Evolutionary conservation across 2,797 vertebrate genomes (phyloP).

Genomic region (Smutsia gigantea): DNA sequence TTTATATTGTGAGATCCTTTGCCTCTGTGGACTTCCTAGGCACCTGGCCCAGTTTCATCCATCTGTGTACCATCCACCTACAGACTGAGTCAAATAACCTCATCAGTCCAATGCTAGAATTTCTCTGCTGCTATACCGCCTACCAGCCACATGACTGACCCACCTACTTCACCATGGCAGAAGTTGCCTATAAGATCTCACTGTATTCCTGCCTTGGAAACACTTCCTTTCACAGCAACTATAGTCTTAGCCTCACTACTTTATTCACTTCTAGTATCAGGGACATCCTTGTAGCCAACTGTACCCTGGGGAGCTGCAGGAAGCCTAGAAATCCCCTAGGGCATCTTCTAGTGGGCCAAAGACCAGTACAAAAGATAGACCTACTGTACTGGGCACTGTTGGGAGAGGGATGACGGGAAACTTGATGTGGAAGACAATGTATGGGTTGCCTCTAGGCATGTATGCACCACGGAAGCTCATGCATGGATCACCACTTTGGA

Average conservation of each 20-base stretch:
- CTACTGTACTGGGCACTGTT: neutral
- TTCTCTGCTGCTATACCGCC: neutral
- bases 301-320: neutral
- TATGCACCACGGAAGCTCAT: neutral
- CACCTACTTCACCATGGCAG: conserved; percentile 22
- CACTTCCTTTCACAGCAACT: conserved; percentile 1
- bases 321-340: neutral
- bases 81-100: conserved; percentile 40
- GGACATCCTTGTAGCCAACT: neutral
- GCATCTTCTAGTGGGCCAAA: neutral
- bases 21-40: neutral
- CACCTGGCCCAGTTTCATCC: conserved; percentile 12
- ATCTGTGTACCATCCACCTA: conserved; percentile 40
- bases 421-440: neutral
- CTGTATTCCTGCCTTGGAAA: conserved; percentile 11
- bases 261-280: neutral
- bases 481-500: neutral
- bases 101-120: conserved; percentile 34
- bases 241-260: neutral
- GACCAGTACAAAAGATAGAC: neutral
- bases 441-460: neutral
- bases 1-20: conserved; percentile 43
- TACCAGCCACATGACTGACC: conserved; percentile 43
- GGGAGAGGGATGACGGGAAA: neutral
- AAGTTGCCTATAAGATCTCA: conserved; percentile 7